phyloP scores from a whole-genome alignment of 2,113 vertebrate genomes.

The Corythoichthys intestinalis region DNA sequence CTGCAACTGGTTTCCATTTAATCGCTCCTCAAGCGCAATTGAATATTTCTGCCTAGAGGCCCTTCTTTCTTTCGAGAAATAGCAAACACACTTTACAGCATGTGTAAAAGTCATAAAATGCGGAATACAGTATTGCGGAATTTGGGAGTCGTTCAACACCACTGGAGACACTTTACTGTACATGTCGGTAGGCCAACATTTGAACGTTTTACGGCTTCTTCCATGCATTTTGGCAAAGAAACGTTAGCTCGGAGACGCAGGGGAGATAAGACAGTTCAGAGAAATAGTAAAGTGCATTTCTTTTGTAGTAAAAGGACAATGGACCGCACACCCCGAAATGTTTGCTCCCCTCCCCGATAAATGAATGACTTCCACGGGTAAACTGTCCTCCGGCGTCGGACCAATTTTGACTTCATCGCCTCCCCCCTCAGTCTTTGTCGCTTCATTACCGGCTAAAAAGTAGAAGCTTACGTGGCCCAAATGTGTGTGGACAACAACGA shows the following conservation, averaged over 20 bases:
- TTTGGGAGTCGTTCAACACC: background rate
- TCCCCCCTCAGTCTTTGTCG: background rate
- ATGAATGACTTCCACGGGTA: constrained; percentile 1
- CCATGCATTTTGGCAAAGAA: background rate
- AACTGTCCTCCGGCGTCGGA: constrained; percentile 1
- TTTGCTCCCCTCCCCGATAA: background rate
- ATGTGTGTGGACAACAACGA: constrained; percentile 16
- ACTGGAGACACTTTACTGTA: background rate
- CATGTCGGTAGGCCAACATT: background rate
- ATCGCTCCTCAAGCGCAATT: background rate
- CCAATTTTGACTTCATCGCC: background rate
- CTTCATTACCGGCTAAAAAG: background rate
- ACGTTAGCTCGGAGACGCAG: background rate
- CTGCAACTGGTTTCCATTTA: background rate
- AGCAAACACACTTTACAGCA: background rate
- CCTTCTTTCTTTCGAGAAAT: background rate
- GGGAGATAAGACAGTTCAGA: background rate
- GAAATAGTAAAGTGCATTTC: background rate
- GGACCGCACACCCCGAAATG: background rate
- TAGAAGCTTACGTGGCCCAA: constrained; percentile 15
- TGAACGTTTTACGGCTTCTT: background rate
- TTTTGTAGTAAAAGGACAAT: background rate
- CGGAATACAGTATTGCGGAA: background rate
- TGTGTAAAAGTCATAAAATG: background rate
- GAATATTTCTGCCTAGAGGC: background rate